These are phyloP conservation scores for Gracilinanus agilis DNA, from an alignment of 2,113 vertebrate species.

Conservation along the genomic window DNA sequence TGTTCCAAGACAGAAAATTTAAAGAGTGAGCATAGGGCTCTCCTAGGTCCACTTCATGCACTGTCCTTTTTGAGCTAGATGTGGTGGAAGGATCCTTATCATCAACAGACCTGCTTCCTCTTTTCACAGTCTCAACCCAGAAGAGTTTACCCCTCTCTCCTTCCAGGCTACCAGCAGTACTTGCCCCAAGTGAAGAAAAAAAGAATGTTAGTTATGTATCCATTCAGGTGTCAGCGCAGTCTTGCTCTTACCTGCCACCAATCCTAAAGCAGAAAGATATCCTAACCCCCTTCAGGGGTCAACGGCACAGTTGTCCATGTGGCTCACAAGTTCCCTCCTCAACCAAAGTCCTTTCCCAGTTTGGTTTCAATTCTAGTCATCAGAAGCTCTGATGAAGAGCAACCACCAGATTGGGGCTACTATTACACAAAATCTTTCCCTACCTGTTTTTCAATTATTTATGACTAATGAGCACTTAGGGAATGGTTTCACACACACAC, in stretches of 20 bases:
- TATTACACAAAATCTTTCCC: conserved; percentile 78
- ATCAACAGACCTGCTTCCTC: not conserved
- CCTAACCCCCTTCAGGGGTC: not conserved
- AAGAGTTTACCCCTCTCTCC: not conserved
- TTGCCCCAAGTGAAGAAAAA: too few species aligned
- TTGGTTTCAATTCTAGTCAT: conserved; percentile 52
- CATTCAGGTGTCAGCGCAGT: too few species aligned
- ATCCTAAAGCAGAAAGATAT: not conserved
- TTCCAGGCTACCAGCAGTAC: not conserved
- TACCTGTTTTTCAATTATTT: conserved; percentile 80
- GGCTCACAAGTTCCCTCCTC: conserved; percentile 1
- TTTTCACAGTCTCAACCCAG: not conserved
- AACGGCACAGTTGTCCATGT: not conserved
- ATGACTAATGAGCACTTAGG: conserved; percentile 80
- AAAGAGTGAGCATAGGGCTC: not conserved
- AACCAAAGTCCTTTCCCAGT: conserved; percentile 46
- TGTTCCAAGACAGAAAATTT: not conserved
- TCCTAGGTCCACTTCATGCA: not conserved
- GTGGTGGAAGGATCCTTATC: not conserved
- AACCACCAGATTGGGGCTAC: conserved; percentile 70
- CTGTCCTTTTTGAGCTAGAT: not conserved
- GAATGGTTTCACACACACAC: conserved; percentile 80
- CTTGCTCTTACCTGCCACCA: too few species aligned
- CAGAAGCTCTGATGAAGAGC: conserved; percentile 51
- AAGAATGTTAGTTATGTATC: too few species aligned